Base-by-base conservation (phyloP, 2,888 invertebrate species). In the Dryobota labecula region DNA sequence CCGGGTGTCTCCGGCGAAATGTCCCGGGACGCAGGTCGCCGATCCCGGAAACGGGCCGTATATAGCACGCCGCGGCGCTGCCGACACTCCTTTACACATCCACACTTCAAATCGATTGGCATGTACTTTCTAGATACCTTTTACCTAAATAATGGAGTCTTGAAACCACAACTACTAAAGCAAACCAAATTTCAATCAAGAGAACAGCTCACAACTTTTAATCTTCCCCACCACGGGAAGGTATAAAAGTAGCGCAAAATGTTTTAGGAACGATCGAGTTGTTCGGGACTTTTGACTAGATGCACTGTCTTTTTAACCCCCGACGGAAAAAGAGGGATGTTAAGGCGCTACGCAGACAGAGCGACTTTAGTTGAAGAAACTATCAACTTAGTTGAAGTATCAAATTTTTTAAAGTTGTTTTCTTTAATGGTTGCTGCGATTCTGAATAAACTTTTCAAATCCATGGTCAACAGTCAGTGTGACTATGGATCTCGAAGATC, bases 41-140 rank as follows among this genome's bases (percentile, higher is more conserved):
- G 93, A 85, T 88, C 93, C 93, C 93, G 93, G 94, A 93, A 92
- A 83, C 81, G 68, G 82, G 71, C 91, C 90, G 84, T 90, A 90
- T 90, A 91, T 90, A 90, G 91, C 82, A 84, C 84, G 76, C 33
- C 81, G 79, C 83, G 82, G 80, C 85, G 77, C 79, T 70, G 66
- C 70, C 65, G 65, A 68, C 68, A 69, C 80, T 83, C 78, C 79
- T 84, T 78, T 66, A 75, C 75, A 80, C 78, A 71, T 72, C 24
- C 43, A 73, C 69, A 15, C 54, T 45, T 30, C 67, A 47, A 70
- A 56, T 62, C 33, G 38, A 70, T 70, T 76, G 45, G 15, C 53
- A 30, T 60, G 63, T 45, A 47, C 36, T 58, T 49, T 49, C 30
- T 20, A 66, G 20, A 54, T 30, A 60, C 27, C 5, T 43, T 24